Base-by-base conservation (phyloP, 2,113 vertebrate genomes). In the Synodontis membranacea region DNA sequence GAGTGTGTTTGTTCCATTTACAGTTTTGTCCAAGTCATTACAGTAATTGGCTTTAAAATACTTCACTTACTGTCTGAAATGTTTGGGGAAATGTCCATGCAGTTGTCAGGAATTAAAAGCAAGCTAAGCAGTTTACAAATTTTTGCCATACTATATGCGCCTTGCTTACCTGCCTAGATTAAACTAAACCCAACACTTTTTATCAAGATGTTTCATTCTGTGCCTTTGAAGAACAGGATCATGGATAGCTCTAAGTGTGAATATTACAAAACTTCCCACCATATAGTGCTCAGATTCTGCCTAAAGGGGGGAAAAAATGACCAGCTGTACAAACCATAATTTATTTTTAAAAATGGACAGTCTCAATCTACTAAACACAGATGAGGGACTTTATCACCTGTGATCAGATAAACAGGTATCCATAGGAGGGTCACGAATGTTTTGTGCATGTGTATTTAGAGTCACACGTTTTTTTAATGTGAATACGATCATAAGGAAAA, bases 1-100 rank as follows among this genome's bases (percentile, higher is more conserved):
- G 46, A 66, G 80, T 25, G 75, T 66, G 60, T 86, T 86, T 82
- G 66, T 82, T 82, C 44, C 58, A 62, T 64, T 83, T 83, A 23
- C 81, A 50, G 42, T 83, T 83, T 34, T 83, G 42, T 83, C 37
- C 78, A 39, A 80, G 54, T 80, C 50, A 80, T 80, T 81, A 66
- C 28, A 72, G 37, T 81, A 56, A 86, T 86, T 70, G 78, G 39
- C 68, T 82, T 82, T 42, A 75, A 58, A 76, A 58, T 21, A n/a
- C 39, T 42, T 60, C 23, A 6, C 39, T 54, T 74, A 31, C 37
- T 84, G 25, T 31, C 58, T 44, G 25, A 84, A 68, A 58, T 58
- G 50, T 46, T 66, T 82, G 5, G 25, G 44, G 58, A 56, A 56
- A 56, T 80, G 34, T 80, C 54, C 31, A 80, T 37, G 50, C 19